phyloP scores from a whole-genome alignment of 37 sponge, comb jelly and placozoan species.

The Spongilla lacustris region DNA sequence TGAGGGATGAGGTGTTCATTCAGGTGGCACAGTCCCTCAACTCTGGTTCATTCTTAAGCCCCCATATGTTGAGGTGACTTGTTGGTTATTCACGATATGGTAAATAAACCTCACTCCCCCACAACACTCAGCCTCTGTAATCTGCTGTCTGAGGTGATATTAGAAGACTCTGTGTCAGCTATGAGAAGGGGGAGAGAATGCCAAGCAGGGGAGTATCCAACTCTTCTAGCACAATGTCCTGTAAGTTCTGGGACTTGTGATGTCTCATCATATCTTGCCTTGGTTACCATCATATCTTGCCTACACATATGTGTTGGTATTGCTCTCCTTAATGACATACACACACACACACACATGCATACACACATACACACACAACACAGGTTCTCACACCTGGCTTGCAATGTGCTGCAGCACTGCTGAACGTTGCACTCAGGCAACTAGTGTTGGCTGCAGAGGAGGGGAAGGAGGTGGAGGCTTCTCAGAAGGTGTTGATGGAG shows the following conservation, averaged over 20 bases:
- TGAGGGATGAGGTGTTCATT: slow-evolving; percentile 45
- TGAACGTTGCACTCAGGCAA: slow-evolving; percentile 33
- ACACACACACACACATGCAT: too few species aligned
- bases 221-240: slow-evolving; percentile 11
- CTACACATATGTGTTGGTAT: background rate
- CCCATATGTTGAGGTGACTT: background rate
- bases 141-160: slow-evolving; percentile 14
- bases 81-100: background rate
- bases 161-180: slow-evolving; percentile 13
- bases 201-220: background rate
- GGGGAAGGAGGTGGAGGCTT: slow-evolving; percentile 1
- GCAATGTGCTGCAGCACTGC: slow-evolving; percentile 51
- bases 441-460: slow-evolving; percentile 13
- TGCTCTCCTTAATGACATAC: background rate
- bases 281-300: too few species aligned
- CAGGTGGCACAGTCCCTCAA: slow-evolving; percentile 29
- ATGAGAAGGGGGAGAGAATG: background rate
- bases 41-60: slow-evolving; percentile 11
- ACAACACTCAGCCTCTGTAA: slow-evolving; percentile 23
- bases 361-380: too few species aligned
- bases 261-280: too few species aligned
- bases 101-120: background rate
- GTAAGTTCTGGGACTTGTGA: slow-evolving; percentile 14
- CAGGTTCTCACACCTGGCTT: slow-evolving; percentile 57
- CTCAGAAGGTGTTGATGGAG: slow-evolving; percentile 11